Percentiles rank a stretch among this genome's conserved stretches.
phyloP scores from a whole-genome alignment of 2,888 invertebrate species.

The Pterostichus niger region DNA sequence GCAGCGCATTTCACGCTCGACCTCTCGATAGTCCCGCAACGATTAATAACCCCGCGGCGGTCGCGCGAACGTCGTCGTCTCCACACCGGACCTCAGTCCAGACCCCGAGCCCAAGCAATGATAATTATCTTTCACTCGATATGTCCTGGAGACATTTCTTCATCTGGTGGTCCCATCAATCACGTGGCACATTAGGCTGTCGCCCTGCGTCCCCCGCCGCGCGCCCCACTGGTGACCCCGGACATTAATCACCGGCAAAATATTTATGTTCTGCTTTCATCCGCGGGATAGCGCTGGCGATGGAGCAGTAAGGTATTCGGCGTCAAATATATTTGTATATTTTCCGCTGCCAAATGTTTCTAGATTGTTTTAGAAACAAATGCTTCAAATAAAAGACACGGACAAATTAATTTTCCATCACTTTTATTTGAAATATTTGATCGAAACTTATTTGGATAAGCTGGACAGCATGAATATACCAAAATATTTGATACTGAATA shows the following conservation, averaged over 20 bases:
- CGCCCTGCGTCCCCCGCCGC: slow-evolving; percentile 68
- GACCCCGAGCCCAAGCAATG: slow-evolving; percentile 68
- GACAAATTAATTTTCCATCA: too few species aligned
- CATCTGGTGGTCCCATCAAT: slow-evolving; percentile 77
- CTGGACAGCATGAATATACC: too few species aligned
- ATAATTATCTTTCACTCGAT: slow-evolving; percentile 76
- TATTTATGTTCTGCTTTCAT: slow-evolving; percentile 65
- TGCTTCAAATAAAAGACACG: too few species aligned
- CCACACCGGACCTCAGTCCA: background rate
- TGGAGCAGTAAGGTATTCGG: background rate
- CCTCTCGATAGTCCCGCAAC: slow-evolving; percentile 45
- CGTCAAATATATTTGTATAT: too few species aligned
- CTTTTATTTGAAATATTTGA: too few species aligned
- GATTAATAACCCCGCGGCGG: slow-evolving; percentile 61
- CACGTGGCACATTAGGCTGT: slow-evolving; percentile 75
- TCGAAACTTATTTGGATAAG: too few species aligned
- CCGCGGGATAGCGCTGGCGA: slow-evolving; percentile 41
- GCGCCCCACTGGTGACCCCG: slow-evolving; percentile 36
- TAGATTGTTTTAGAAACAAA: too few species aligned
- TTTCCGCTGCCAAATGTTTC: too few species aligned
- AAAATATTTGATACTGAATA: too few species aligned
- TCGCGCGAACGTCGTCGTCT: slow-evolving; percentile 46
- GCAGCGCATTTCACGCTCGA: slow-evolving; percentile 57
- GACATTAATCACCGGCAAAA: slow-evolving; percentile 68
- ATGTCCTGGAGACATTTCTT: slow-evolving; percentile 76